Conservation (phyloP, 2,797 vertebrate genomes). For the Clarias fuscus region DNA sequence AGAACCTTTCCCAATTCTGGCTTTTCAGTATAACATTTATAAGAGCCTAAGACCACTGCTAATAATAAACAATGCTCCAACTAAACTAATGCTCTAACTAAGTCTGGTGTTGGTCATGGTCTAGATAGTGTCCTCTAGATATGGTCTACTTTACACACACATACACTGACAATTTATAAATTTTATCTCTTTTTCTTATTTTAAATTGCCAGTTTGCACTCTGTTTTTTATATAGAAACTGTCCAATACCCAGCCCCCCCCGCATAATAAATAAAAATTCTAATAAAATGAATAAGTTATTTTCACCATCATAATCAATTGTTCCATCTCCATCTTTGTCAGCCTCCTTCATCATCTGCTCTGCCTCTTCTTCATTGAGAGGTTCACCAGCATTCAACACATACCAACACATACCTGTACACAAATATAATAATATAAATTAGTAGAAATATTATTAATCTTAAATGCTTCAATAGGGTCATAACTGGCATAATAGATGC, state of each 20-base stretch:
- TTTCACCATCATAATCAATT: constrained; percentile 69
- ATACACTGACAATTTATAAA: no score
- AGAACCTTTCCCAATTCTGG: background rate
- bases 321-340: constrained; percentile 72
- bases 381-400: constrained; percentile 70
- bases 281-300: background rate
- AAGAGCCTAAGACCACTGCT: background rate
- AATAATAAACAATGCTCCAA: background rate
- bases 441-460: background rate
- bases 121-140: background rate
- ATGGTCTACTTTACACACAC: no score
- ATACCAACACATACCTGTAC: constrained; percentile 69
- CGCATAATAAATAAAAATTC: no score
- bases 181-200: no score
- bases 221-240: no score
- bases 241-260: no score
- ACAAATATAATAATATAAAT: background rate
- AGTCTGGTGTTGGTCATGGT: background rate
- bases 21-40: background rate
- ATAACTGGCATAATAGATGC: background rate
- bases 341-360: constrained; percentile 76
- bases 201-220: no score
- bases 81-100: background rate
- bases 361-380: constrained; percentile 68
- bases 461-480: background rate